phyloP scores from a whole-genome alignment of 2,797 vertebrate genomes.

The Ptychobarbus kaznakovi region DNA sequence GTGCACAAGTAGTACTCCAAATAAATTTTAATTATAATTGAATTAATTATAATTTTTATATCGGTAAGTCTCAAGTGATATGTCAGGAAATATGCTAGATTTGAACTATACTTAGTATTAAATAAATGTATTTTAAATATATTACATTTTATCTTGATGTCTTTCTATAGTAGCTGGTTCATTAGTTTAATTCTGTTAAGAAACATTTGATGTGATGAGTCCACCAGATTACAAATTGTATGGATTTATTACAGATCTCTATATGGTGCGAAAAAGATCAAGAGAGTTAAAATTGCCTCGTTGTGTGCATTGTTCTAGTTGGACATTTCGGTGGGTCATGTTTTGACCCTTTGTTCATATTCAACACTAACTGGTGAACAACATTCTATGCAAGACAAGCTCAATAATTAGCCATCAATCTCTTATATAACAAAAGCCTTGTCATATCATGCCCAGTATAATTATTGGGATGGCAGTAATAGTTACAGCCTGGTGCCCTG shows the following conservation, averaged over 20 bases:
- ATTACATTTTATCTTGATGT: too few relatives aligned
- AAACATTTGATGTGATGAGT: background rate
- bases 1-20: too few relatives aligned
- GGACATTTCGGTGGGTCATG: background rate
- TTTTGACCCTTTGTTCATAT: constrained; percentile 33
- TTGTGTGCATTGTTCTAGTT: background rate
- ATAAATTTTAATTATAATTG: background rate
- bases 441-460: background rate
- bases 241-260: background rate
- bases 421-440: constrained; percentile 43
- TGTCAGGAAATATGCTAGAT: too few relatives aligned
- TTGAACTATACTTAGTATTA: too few relatives aligned
- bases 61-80: background rate
- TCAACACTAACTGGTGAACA: background rate
- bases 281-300: background rate
- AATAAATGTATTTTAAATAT: background rate
- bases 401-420: constrained; percentile 27
- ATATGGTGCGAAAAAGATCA: background rate
- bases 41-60: background rate
- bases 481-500: constrained; percentile 25
- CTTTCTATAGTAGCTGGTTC: background rate
- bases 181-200: background rate
- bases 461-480: constrained; percentile 23
- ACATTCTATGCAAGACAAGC: constrained; percentile 23
- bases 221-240: background rate